These are phyloP conservation scores for Galerucella calmariensis DNA, from an alignment of 2,888 invertebrate species.

Conservation along the genomic window DNA sequence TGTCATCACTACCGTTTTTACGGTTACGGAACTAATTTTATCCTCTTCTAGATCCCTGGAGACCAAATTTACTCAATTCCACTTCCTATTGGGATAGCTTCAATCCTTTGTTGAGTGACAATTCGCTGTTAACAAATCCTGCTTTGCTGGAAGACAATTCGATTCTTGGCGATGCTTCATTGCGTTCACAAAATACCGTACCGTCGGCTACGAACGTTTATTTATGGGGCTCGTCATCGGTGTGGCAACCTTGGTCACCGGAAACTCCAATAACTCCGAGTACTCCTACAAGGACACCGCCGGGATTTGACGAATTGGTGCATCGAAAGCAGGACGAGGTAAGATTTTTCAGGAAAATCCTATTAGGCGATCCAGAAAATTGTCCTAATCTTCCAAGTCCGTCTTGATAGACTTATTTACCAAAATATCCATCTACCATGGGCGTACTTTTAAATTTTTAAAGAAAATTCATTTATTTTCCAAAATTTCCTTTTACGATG, in stretches of 20 bases:
- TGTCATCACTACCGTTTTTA: too few relatives aligned
- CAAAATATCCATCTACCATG: too few relatives aligned
- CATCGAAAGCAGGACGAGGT: constrained; percentile 44
- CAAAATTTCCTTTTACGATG: too few relatives aligned
- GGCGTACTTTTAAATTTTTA: too few relatives aligned
- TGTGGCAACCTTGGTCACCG: constrained; percentile 63
- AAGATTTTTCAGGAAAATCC: background rate
- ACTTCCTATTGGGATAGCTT: constrained; percentile 53
- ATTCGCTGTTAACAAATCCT: constrained; percentile 42
- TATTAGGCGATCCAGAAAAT: too few relatives aligned
- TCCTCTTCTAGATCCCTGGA: constrained; percentile 54
- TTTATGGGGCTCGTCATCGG: constrained; percentile 63
- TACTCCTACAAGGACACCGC: constrained; percentile 62
- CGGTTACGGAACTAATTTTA: too few relatives aligned
- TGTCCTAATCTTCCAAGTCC: too few relatives aligned
- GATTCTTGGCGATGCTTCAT: constrained; percentile 50
- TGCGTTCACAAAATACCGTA: constrained; percentile 48
- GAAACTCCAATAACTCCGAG: constrained; percentile 50
- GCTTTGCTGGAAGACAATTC: constrained; percentile 45
- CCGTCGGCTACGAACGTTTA: constrained; percentile 54
- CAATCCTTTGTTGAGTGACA: constrained; percentile 51
- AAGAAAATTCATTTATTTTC: too few relatives aligned
- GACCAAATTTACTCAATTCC: constrained; percentile 47
- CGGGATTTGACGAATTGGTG: constrained; percentile 57
- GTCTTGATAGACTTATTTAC: too few relatives aligned